Conservation (phyloP, 2,113 vertebrate genomes). For the Tragelaphus strepsiceros region DNA sequence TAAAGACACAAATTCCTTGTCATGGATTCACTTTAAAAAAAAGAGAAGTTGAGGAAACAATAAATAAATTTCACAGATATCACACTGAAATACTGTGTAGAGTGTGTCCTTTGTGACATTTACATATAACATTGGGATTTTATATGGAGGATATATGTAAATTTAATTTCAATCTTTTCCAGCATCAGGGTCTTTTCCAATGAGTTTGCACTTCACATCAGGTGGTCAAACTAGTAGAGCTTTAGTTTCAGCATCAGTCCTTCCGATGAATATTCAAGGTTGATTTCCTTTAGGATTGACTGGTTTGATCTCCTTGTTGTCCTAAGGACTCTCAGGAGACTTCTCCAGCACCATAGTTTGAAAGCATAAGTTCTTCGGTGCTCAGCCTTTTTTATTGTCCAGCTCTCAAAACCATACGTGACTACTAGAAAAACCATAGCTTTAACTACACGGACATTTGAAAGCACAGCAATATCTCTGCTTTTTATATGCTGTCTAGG, state of each 20-base stretch:
- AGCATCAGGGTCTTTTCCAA: not conserved
- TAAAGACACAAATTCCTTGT: not conserved
- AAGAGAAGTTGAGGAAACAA: not conserved
- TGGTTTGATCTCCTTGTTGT: not conserved
- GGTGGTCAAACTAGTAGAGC: not conserved
- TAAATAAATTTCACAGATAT: not conserved
- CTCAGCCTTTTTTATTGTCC: not conserved
- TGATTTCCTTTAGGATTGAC: not conserved
- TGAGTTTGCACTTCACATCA: not conserved
- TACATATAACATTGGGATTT: not conserved
- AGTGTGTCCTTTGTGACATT: not conserved
- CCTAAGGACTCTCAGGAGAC: not conserved
- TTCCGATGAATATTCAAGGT: not conserved
- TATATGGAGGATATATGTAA: not conserved
- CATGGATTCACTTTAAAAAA: not conserved
- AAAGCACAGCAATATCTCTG: not conserved
- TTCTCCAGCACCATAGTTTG: not conserved
- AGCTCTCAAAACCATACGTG: not conserved
- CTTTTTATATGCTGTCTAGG: not conserved
- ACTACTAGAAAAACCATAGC: not conserved
- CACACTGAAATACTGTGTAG: not conserved
- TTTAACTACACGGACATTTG: not conserved
- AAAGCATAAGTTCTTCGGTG: not conserved
- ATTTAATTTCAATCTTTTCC: not conserved
- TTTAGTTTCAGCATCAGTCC: not conserved